Percentiles rank a stretch among this genome's conserved stretches.
Conservation (phyloP, 1,140 invertebrate genomes). For the Epicauta chinensis region DNA sequence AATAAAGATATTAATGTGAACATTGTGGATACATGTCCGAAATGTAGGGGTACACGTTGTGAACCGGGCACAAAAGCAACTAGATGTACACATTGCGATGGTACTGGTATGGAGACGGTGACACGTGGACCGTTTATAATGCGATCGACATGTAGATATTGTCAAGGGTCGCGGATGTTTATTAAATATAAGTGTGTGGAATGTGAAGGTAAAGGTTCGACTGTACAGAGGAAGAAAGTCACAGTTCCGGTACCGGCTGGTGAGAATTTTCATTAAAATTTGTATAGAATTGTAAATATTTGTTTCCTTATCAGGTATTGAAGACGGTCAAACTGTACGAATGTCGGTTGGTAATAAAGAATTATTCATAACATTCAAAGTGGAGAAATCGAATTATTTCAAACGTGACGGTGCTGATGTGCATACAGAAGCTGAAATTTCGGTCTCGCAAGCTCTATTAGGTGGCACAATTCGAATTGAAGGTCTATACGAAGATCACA, state of each 20-base stretch:
- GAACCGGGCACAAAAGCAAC: slow-evolving; percentile 84
- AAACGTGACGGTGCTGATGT: slow-evolving; percentile 88
- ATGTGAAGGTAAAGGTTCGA: slow-evolving; percentile 90
- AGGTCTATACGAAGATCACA: slow-evolving; percentile 93
- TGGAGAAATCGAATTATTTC: slow-evolving; percentile 88
- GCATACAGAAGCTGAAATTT: slow-evolving; percentile 82
- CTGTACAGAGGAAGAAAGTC: slow-evolving; percentile 82
- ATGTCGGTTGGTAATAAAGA: slow-evolving; percentile 87
- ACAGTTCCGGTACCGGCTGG: slow-evolving; percentile 96
- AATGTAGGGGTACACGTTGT: slow-evolving; percentile 77
- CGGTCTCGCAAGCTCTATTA: slow-evolving; percentile 84
- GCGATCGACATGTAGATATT: slow-evolving; percentile 91
- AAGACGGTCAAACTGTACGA: slow-evolving; percentile 92
- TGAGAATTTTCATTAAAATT: slow-evolving; percentile 19
- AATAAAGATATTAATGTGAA: slow-evolving; percentile 93
- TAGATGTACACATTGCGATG: slow-evolving; percentile 89
- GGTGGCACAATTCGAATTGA: slow-evolving; percentile 89
- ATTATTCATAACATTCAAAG: slow-evolving; percentile 89
- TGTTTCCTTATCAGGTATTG: slow-evolving; percentile 57
- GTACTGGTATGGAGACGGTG: slow-evolving; percentile 93
- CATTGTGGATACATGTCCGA: slow-evolving; percentile 86
- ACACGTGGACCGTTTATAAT: slow-evolving; percentile 94
- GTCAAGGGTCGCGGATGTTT: slow-evolving; percentile 78
- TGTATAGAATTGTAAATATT: neutral
- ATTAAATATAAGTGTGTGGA: slow-evolving; percentile 90